Percentiles rank a stretch among this genome's conserved stretches.
phyloP scores from a whole-genome alignment of 1,140 invertebrate species.

The Mylabris phalerata region DNA sequence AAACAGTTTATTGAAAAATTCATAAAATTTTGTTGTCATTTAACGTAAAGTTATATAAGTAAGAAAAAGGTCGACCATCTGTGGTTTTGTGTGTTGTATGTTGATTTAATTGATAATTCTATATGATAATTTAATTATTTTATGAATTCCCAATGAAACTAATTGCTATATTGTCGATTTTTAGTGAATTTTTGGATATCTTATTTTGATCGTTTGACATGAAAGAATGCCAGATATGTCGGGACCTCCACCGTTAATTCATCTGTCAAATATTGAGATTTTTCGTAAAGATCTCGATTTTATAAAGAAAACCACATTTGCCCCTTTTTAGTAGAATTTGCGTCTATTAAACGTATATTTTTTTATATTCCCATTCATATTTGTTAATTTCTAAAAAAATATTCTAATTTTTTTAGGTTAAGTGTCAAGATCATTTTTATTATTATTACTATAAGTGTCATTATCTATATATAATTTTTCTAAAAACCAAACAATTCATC shows the following conservation, averaged over 20 bases:
- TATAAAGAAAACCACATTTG: too few species aligned
- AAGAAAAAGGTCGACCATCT: slow-evolving; percentile 30
- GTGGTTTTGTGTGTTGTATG: slow-evolving; percentile 15
- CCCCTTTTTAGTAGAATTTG: too few species aligned
- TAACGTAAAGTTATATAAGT: slow-evolving; percentile 30
- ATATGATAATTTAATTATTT: neutral
- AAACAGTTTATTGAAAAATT: neutral
- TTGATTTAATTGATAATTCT: neutral
- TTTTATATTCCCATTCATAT: too few species aligned
- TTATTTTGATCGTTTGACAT: neutral
- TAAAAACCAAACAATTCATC: too few species aligned
- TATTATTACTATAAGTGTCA: too few species aligned
- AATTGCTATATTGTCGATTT: neutral
- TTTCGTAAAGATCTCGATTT: too few species aligned
- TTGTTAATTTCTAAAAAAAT: too few species aligned
- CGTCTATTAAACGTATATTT: too few species aligned
- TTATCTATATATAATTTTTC: too few species aligned
- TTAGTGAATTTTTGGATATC: neutral
- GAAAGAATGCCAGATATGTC: neutral
- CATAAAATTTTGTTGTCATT: slow-evolving; percentile 3
- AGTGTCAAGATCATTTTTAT: too few species aligned
- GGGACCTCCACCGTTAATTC: neutral
- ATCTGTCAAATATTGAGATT: neutral
- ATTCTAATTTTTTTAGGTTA: too few species aligned
- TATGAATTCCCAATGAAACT: neutral